Evolutionary conservation across 2,888 invertebrate genomes (phyloP).

Genomic region (Xiphydria camelus): DNA sequence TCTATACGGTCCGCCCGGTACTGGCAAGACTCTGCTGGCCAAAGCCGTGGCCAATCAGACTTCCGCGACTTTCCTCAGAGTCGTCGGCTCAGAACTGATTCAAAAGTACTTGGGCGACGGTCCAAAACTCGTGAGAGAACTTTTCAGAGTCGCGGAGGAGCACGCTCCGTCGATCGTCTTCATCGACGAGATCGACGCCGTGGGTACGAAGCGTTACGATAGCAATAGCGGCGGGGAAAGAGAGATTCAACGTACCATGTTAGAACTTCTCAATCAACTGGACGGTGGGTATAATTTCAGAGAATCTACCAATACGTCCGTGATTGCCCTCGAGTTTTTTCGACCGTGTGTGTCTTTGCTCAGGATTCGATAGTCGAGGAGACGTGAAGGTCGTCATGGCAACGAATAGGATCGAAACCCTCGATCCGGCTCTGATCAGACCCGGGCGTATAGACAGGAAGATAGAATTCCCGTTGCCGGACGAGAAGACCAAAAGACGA

Average conservation of each 20-base stretch:
- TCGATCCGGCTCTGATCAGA: constrained; percentile 97
- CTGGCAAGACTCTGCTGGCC: constrained; percentile 96
- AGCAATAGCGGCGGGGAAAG: constrained; percentile 99
- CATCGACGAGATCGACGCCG: constrained; percentile 99
- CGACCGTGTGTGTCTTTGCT: constrained; percentile 8
- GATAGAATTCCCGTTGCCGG: constrained; percentile 98
- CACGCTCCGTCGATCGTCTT: constrained; percentile 99
- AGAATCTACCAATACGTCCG: neutral
- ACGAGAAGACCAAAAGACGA: constrained; percentile 96
- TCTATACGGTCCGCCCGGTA: constrained; percentile 96
- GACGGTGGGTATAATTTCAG: constrained; percentile 72
- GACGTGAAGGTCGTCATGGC: constrained; percentile 87
- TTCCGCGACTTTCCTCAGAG: constrained; percentile 96
- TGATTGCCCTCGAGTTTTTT: neutral
- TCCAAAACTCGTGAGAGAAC: constrained; percentile 94
- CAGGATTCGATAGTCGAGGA: constrained; percentile 54
- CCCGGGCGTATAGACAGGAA: constrained; percentile 99
- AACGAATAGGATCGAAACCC: constrained; percentile 96
- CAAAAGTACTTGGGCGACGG: constrained; percentile 99
- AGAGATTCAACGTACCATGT: constrained; percentile 99
- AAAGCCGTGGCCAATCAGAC: constrained; percentile 99
- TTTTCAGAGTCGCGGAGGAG: constrained; percentile 99
- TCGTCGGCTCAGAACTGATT: constrained; percentile 98
- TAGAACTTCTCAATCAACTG: constrained; percentile 96
- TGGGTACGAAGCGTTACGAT: constrained; percentile 98